Evolutionary conservation across 2,888 invertebrate species (phyloP).

Genomic region (Andricus curvator): DNA sequence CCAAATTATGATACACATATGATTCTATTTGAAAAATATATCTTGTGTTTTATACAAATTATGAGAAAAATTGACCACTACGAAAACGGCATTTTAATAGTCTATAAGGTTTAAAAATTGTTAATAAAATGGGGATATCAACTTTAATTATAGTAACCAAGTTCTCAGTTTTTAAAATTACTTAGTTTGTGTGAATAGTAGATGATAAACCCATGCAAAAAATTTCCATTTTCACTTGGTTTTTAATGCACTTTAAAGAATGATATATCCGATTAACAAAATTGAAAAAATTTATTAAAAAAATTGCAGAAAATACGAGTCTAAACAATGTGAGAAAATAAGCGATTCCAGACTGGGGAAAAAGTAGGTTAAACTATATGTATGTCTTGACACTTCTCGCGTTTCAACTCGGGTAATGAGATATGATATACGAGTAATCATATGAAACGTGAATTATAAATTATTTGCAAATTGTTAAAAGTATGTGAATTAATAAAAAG

Average conservation of each 20-base stretch:
- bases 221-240: background rate
- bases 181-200: background rate
- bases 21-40: too few species aligned
- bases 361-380: conserved; percentile 38
- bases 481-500: background rate
- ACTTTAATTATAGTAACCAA: background rate
- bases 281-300: background rate
- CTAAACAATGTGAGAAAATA: background rate
- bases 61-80: too few species aligned
- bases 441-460: conserved; percentile 19
- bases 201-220: background rate
- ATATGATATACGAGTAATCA: conserved; percentile 32
- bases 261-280: background rate
- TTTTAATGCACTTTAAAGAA: background rate
- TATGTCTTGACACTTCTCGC: conserved; percentile 29
- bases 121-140: background rate
- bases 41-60: too few species aligned
- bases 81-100: too few species aligned
- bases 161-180: background rate
- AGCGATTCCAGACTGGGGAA: conserved; percentile 18
- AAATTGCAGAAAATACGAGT: background rate
- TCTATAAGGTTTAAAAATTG: too few species aligned
- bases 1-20: too few species aligned
- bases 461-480: background rate
- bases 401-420: conserved; percentile 16